Evolutionary conservation across 2,113 vertebrate species (phyloP).

Genomic region (Lampris megalopsis): DNA sequence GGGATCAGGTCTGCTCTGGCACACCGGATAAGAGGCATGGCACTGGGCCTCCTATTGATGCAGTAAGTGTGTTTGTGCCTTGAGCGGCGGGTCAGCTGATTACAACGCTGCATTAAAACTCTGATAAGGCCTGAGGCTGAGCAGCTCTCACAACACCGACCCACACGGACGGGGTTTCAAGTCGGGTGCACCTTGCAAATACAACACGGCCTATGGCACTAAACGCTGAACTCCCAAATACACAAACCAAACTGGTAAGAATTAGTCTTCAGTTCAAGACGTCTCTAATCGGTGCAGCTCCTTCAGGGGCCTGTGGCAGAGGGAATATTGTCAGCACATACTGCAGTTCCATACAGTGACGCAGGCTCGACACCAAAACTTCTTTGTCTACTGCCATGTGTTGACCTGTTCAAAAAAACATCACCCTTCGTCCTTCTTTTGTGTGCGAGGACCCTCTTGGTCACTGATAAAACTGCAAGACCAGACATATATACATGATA

Average conservation of each 20-base stretch:
- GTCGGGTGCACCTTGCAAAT: no score
- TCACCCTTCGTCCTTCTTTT: conserved; percentile 5
- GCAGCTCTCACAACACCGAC: no score
- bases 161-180: no score
- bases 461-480: background rate
- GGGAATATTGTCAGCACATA: no score
- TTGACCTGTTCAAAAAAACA: conserved; percentile 20
- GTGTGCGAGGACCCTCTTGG: background rate
- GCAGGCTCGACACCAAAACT: no score
- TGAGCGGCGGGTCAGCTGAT: conserved; percentile 7
- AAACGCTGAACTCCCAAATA: background rate
- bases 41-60: background rate
- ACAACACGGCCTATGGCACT: no score
- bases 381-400: no score
- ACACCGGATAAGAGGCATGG: conserved; percentile 5
- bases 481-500: background rate
- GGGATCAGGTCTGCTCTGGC: background rate
- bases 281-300: no score
- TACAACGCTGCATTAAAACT: background rate
- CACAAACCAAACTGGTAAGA: no score
- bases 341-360: no score
- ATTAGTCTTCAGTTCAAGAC: no score
- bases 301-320: no score
- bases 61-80: background rate
- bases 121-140: background rate